phyloP scores from a whole-genome alignment of 2,113 vertebrate genomes.

The Piaya cayana region DNA sequence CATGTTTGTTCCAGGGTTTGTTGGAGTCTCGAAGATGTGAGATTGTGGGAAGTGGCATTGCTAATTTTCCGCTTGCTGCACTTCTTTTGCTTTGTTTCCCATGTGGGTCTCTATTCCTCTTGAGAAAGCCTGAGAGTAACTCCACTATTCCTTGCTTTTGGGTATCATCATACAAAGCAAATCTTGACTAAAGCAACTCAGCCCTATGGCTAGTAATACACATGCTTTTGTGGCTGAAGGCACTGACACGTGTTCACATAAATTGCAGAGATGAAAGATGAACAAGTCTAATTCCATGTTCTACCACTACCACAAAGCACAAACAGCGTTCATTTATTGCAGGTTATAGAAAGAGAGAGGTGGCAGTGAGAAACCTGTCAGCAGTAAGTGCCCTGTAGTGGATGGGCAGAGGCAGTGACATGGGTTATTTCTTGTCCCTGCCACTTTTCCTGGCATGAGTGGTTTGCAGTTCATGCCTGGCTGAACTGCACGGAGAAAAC shows the following conservation, averaged over 20 bases:
- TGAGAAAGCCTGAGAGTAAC: neutral
- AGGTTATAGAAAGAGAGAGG: neutral
- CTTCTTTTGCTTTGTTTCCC: neutral
- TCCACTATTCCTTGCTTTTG: neutral
- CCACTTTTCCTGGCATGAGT: neutral
- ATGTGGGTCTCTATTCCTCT: neutral
- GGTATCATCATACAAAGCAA: neutral
- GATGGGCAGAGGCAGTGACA: neutral
- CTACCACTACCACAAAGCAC: neutral
- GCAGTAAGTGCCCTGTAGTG: neutral
- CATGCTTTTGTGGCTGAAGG: neutral
- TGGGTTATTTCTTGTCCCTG: neutral
- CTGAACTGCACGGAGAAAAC: neutral
- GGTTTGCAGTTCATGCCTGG: neutral
- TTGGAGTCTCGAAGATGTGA: neutral
- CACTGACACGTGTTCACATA: neutral
- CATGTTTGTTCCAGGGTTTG: neutral
- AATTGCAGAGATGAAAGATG: neutral
- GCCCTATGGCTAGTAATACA: neutral
- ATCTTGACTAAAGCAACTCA: neutral
- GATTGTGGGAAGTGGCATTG: neutral
- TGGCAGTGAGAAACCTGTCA: neutral
- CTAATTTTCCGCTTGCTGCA: neutral
- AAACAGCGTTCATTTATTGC: neutral
- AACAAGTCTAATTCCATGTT: neutral